Conservation (phyloP, 2,797 vertebrate species). For the Spizella passerina region DNA sequence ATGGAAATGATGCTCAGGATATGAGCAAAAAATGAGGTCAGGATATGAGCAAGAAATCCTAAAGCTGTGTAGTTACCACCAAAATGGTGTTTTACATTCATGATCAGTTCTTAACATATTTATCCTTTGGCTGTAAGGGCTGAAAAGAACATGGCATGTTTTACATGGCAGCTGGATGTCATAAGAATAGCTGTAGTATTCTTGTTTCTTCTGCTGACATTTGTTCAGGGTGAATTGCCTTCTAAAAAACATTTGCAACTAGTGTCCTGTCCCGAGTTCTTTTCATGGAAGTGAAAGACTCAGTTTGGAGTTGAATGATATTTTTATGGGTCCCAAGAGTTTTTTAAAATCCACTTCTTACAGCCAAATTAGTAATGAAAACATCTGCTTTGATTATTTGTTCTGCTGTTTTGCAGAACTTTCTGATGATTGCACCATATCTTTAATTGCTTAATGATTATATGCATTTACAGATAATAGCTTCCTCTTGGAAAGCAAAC, state of each 20-base stretch:
- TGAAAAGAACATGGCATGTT: neutral
- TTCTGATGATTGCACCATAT: neutral
- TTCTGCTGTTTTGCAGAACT: neutral
- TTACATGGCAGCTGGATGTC: neutral
- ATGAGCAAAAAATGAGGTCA: no score
- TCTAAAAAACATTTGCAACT: neutral
- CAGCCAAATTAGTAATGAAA: neutral
- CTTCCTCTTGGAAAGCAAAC: neutral
- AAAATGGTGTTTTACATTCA: neutral
- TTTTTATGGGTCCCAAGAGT: neutral
- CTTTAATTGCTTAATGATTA: neutral
- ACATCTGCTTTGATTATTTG: neutral
- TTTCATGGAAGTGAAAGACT: neutral
- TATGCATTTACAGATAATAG: neutral
- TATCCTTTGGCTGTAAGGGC: neutral
- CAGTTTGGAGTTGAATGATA: neutral
- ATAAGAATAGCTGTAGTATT: neutral
- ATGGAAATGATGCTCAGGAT: neutral
- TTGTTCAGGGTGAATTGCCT: neutral
- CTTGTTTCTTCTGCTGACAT: neutral
- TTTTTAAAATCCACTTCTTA: neutral
- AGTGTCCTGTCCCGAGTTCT: neutral
- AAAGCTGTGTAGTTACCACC: neutral
- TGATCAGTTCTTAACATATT: neutral
- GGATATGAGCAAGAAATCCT: neutral